A percentile compares a stretch with the other conserved stretches of the same genome.
These are phyloP conservation scores for Hermodice carunculata DNA, from an alignment of 2,888 invertebrate species.

Conservation along the genomic window DNA sequence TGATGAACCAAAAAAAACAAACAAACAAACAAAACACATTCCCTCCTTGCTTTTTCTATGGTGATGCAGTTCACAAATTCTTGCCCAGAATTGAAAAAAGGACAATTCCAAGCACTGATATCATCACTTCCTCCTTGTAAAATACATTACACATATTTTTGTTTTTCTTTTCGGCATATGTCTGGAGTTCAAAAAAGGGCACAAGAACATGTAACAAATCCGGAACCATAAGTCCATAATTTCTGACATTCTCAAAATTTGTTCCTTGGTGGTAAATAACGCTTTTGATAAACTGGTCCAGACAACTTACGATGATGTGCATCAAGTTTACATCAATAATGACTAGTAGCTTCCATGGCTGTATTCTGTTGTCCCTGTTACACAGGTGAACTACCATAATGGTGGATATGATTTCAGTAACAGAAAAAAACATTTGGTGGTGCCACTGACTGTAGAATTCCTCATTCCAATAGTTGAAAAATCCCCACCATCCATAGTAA, in stretches of 20 bases:
- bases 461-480: slow-evolving; percentile 67
- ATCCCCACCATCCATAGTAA: slow-evolving; percentile 68
- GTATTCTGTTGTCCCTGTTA: slow-evolving; percentile 49
- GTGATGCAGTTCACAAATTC: no score
- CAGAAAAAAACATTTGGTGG: slow-evolving; percentile 64
- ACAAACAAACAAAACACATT: no score
- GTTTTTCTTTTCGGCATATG: slow-evolving; percentile 55
- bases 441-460: slow-evolving; percentile 61
- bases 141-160: slow-evolving; percentile 60
- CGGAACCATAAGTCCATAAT: slow-evolving; percentile 64
- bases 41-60: no score
- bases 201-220: slow-evolving; percentile 72
- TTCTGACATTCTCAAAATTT: slow-evolving; percentile 59
- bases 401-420: slow-evolving; percentile 63
- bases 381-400: slow-evolving; percentile 60
- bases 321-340: slow-evolving; percentile 61
- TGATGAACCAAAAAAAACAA: no score
- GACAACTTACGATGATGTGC: slow-evolving; percentile 62
- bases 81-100: no score
- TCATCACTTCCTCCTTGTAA: slow-evolving; percentile 65
- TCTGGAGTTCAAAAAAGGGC: slow-evolving; percentile 70
- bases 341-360: slow-evolving; percentile 62
- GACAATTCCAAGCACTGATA: no score
- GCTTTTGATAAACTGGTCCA: slow-evolving; percentile 65
- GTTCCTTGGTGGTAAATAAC: slow-evolving; percentile 55